phyloP scores from a whole-genome alignment of 2,888 invertebrate genomes.

The Lacanobia wlatinum region DNA sequence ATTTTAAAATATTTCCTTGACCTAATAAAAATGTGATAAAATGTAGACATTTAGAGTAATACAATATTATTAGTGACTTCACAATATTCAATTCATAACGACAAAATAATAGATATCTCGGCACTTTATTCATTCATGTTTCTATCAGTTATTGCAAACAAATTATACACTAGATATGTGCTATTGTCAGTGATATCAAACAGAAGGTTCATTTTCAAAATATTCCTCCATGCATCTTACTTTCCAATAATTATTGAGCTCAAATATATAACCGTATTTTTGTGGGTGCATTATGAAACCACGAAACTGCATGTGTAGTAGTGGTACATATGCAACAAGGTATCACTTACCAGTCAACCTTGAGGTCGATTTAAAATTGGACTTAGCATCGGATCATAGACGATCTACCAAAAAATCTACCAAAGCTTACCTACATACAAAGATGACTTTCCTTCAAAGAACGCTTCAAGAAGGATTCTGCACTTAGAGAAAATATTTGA shows the following conservation, averaged over 20 bases:
- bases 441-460: slow-evolving; percentile 78
- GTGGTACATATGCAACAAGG: too few species aligned
- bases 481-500: slow-evolving; percentile 85
- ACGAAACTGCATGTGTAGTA: too few species aligned
- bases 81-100: background rate
- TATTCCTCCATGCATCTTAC: background rate
- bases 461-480: slow-evolving; percentile 74
- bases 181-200: too few species aligned
- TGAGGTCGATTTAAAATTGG: too few species aligned
- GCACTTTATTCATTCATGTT: too few species aligned
- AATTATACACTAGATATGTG: background rate
- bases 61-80: background rate
- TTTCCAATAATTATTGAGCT: background rate
- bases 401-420: slow-evolving; percentile 74
- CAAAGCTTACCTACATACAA: slow-evolving; percentile 71
- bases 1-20: background rate
- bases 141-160: slow-evolving; percentile 5
- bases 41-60: background rate
- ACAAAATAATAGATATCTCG: background rate
- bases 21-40: background rate
- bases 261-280: too few species aligned
- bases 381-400: slow-evolving; percentile 66
- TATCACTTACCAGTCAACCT: too few species aligned
- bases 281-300: too few species aligned
- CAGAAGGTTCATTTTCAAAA: background rate